These are phyloP conservation scores for Drosophila anomalata DNA, from an alignment of 2,888 invertebrate genomes.

Conservation along the genomic window DNA sequence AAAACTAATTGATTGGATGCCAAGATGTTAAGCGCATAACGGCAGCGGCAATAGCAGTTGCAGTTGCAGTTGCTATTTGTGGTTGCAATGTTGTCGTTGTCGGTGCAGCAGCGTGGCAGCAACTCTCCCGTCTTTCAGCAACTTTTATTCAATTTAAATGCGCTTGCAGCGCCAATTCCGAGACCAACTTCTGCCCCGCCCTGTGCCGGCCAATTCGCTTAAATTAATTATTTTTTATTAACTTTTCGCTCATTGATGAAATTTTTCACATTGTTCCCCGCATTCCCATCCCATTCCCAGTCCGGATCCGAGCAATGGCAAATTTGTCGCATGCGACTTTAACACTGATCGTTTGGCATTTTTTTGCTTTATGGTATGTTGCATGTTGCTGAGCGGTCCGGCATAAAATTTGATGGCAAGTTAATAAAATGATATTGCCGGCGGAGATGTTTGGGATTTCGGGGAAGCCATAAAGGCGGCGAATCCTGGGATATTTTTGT, in stretches of 20 bases:
- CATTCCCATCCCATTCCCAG: conserved; percentile 23
- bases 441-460: conserved; percentile 40
- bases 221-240: conserved; percentile 80
- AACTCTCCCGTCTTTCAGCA: conserved; percentile 55
- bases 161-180: conserved; percentile 65
- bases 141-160: conserved; percentile 77
- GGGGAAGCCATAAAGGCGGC: conserved; percentile 27
- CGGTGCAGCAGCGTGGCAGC: conserved; percentile 34
- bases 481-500: background rate
- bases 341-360: conserved; percentile 65
- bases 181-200: conserved; percentile 27
- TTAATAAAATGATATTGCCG: conserved; percentile 66
- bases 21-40: conserved; percentile 76
- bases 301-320: conserved; percentile 24
- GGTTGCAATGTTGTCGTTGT: conserved; percentile 23
- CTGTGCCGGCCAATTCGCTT: conserved; percentile 49
- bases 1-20: conserved; percentile 80
- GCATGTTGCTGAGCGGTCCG: background rate
- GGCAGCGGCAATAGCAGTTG: conserved; percentile 51
- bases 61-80: conserved; percentile 24
- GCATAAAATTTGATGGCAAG: conserved; percentile 65
- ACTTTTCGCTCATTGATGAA: conserved; percentile 78
- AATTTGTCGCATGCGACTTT: conserved; percentile 77
- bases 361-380: conserved; percentile 29
- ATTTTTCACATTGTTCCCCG: conserved; percentile 71